phyloP scores from a whole-genome alignment of 2,113 vertebrate species.

The Tyto alba region DNA sequence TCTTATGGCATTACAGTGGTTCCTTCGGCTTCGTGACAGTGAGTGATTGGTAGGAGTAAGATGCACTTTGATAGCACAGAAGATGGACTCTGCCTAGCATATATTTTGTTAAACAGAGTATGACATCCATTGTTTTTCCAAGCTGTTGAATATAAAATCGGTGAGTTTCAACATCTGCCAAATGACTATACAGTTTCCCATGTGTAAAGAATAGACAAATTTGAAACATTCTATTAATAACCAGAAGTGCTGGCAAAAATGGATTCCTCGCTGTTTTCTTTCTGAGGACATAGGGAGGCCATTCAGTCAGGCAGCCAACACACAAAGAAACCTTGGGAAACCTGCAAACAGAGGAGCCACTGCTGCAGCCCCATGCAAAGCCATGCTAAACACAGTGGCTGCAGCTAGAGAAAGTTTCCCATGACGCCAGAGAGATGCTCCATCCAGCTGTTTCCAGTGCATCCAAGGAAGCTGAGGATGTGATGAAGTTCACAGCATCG shows the following conservation, averaged over 20 bases:
- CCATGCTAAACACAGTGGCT: background rate
- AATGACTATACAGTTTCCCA: constrained; percentile 54
- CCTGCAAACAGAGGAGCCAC: background rate
- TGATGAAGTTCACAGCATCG: too few relatives aligned
- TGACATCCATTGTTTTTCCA: constrained; percentile 54
- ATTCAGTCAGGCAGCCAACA: background rate
- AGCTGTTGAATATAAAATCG: constrained; percentile 38
- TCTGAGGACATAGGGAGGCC: constrained; percentile 22
- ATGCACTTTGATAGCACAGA: constrained; percentile 43
- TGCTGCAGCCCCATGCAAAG: background rate
- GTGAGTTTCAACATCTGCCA: constrained; percentile 56
- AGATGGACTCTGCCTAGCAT: constrained; percentile 13
- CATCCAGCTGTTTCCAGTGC: background rate
- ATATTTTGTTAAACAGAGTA: constrained; percentile 41
- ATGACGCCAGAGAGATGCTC: background rate
- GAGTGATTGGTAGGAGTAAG: constrained; percentile 24
- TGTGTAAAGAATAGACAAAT: constrained; percentile 54
- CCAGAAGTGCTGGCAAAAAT: constrained; percentile 26
- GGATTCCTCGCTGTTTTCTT: background rate
- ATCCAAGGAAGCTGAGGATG: too few relatives aligned
- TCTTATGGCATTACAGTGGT: background rate
- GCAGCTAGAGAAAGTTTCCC: background rate
- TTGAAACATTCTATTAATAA: constrained; percentile 58
- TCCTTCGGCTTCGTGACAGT: constrained; percentile 7
- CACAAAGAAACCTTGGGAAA: constrained; percentile 51